These are phyloP conservation scores for Rallus crepitans DNA, from an alignment of 2,797 vertebrate species.

Conservation along the genomic window DNA sequence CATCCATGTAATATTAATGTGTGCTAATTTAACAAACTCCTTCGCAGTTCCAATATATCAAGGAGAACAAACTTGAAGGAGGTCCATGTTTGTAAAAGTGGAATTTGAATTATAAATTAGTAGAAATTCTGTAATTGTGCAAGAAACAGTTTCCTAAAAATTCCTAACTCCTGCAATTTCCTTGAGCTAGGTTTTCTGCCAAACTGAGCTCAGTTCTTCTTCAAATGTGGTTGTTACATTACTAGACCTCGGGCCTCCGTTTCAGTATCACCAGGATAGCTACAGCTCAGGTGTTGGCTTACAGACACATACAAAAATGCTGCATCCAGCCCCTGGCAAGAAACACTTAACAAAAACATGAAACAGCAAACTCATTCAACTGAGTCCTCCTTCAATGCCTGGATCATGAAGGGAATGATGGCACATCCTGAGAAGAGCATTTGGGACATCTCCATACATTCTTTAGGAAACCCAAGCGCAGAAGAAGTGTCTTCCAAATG, in stretches of 20 bases:
- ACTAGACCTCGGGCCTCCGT: neutral
- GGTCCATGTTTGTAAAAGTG: neutral
- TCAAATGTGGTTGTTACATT: neutral
- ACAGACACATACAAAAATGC: rapidly evolving
- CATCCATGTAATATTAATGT: neutral
- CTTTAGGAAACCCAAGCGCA: neutral
- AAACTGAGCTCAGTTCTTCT: neutral
- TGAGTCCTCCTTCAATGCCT: neutral
- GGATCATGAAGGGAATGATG: neutral
- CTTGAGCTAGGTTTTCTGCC: neutral
- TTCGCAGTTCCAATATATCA: neutral
- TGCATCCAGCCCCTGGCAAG: neutral
- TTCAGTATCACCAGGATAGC: neutral
- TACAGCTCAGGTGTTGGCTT: neutral
- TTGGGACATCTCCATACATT: neutral
- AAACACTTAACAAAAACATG: neutral
- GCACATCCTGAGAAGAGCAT: neutral
- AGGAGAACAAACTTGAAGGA: rapidly evolving
- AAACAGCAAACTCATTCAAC: neutral
- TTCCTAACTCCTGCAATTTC: neutral
- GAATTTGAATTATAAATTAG: neutral
- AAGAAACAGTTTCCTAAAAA: neutral
- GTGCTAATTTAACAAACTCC: neutral
- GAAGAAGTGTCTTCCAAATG: neutral
- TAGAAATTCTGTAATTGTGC: neutral